Conservation (phyloP, 1,140 invertebrate species). For the Drosophila persimilis region DNA sequence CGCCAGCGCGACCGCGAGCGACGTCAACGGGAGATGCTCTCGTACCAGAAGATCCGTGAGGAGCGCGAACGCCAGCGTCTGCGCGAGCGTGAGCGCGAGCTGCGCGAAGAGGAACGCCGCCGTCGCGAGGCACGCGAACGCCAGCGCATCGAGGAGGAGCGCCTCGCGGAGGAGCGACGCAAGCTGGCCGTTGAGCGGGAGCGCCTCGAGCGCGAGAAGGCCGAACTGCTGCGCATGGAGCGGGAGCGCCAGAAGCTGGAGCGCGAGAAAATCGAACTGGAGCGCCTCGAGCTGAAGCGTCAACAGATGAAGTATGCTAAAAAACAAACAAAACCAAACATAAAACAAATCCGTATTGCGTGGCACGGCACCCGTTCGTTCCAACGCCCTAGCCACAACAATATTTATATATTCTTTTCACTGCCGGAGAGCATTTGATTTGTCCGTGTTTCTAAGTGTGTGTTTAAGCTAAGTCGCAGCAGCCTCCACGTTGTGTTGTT, state of each 20-base stretch:
- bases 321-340: slow-evolving; percentile 40
- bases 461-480: slow-evolving; percentile 64
- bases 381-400: slow-evolving; percentile 43
- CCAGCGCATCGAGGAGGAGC: slow-evolving; percentile 90
- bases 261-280: slow-evolving; percentile 91
- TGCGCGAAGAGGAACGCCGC: slow-evolving; percentile 90
- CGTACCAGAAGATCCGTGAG: slow-evolving; percentile 84
- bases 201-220: slow-evolving; percentile 90
- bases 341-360: slow-evolving; percentile 23
- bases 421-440: slow-evolving; percentile 59
- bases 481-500: slow-evolving; percentile 68
- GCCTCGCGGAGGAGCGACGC: slow-evolving; percentile 90
- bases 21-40: slow-evolving; percentile 77
- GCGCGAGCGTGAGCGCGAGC: slow-evolving; percentile 89
- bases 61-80: slow-evolving; percentile 91
- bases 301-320: slow-evolving; percentile 87
- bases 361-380: slow-evolving; percentile 22
- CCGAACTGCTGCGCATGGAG: slow-evolving; percentile 91
- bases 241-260: slow-evolving; percentile 91
- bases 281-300: slow-evolving; percentile 91
- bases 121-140: slow-evolving; percentile 90
- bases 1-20: slow-evolving; percentile 72
- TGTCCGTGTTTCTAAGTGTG: slow-evolving; percentile 48
- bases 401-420: slow-evolving; percentile 51
- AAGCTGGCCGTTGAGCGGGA: slow-evolving; percentile 90